Evolutionary conservation across 2,113 vertebrate species (phyloP), one percentile per base, ranked within the genome.

Genomic region (Strix uralensis): DNA sequence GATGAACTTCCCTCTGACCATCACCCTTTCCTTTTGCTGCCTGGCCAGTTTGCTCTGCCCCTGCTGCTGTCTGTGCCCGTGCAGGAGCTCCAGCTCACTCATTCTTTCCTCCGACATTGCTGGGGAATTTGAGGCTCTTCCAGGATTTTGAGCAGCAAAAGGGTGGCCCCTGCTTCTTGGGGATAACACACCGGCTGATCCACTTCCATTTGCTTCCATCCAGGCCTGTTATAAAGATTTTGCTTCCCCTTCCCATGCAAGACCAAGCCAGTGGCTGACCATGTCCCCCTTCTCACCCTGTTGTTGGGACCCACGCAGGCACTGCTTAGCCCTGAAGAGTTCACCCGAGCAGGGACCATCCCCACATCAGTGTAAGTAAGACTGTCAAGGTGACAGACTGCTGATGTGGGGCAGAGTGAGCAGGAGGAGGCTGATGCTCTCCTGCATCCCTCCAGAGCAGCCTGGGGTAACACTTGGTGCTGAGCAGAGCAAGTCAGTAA

Each of bases 351-450:
- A 34, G n/a, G 57, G 34, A 49, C 57, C 49, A 29, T 49, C 58
- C 49, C 57, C 2, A 1, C n/a, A 22, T 9, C 2, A 2, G 18
- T 1, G 3, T 63, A 19, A 34, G 3, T 63, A 19, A 34, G 21
- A 29, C 23, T 8, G 1, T 11, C 1, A 5, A 40, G 38, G 49
- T n/a, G 44, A 49, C 25, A 26, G 74, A 27, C 19, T 29, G 8
- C 32, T 19, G 19, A 40, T 12, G 65, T 2, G 10, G 51, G 75
- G 58, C 49, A 65, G n/a, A n/a, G 49, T 0, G 5, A 81, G 36
- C 30, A 32, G 77, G 30, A 32, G 77, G 30, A 49, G 1, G 1
- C 57, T 65, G 29, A 15, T n/a, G 58, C 51, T 49, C 30, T 47
- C 40, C 67, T 13, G 19, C 40, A 40, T 57, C 86, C 38, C n/a